Percentiles rank a stretch among this genome's conserved stretches.
phyloP scores from a whole-genome alignment of 1,140 invertebrate species.

The Chlorops oryzae region DNA sequence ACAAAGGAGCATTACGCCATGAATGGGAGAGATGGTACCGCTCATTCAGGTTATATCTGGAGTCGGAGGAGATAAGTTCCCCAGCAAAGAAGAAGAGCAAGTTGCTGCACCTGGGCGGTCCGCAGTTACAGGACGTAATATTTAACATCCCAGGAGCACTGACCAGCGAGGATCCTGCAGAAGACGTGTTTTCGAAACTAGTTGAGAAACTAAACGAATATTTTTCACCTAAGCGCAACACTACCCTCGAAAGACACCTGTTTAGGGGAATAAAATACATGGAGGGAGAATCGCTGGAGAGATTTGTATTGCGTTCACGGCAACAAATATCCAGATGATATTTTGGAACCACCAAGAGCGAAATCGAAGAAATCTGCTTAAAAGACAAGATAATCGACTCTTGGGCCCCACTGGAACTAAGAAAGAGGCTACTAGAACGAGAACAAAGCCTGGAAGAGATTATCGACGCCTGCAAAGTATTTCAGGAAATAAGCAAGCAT shows the following conservation, averaged over 20 bases:
- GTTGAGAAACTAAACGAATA: background rate
- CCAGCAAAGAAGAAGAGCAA: background rate
- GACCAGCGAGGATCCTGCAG: background rate
- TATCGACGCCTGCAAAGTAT: background rate
- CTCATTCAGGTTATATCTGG: background rate
- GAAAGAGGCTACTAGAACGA: background rate
- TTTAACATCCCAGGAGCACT: background rate
- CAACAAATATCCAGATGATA: background rate
- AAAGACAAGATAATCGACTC: background rate
- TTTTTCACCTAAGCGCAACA: background rate
- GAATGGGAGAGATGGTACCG: background rate
- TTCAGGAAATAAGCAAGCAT: background rate
- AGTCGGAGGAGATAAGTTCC: background rate
- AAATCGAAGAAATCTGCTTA: background rate
- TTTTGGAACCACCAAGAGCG: background rate
- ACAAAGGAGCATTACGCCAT: background rate
- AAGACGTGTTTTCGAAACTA: background rate
- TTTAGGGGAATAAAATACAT: background rate
- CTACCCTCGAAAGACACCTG: background rate
- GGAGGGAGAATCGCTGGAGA: background rate
- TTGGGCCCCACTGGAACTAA: background rate
- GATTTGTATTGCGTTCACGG: background rate
- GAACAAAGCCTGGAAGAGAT: background rate
- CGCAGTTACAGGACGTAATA: background rate
- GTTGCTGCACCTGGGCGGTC: background rate